phyloP scores from a whole-genome alignment of 2,888 invertebrate species.

The Dorcus hopei region DNA sequence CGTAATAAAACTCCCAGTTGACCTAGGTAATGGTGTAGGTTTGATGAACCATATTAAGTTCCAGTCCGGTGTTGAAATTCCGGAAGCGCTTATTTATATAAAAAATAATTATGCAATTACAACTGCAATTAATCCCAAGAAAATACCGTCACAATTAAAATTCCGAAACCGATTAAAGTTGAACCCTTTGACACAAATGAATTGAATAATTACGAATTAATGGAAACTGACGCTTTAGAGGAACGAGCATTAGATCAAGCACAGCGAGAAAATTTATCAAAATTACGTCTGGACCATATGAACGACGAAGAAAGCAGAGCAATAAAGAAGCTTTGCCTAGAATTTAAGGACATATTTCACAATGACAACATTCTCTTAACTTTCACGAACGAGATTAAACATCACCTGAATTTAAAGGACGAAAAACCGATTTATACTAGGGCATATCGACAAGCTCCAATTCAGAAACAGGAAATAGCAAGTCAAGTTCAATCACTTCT shows the following conservation, averaged over 20 bases:
- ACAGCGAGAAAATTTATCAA: background rate
- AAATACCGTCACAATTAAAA: too few relatives aligned
- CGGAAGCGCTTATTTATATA: too few relatives aligned
- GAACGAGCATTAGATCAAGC: background rate
- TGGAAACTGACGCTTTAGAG: too few relatives aligned
- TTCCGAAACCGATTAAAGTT: too few relatives aligned
- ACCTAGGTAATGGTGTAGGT: too few relatives aligned
- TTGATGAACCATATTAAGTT: too few relatives aligned
- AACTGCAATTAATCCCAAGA: too few relatives aligned
- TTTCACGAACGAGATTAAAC: constrained; percentile 24
- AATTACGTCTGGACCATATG: constrained; percentile 4
- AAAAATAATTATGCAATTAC: too few relatives aligned
- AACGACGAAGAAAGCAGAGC: constrained; percentile 4
- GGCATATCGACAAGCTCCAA: constrained; percentile 27
- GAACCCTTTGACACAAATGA: background rate
- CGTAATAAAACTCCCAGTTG: too few relatives aligned
- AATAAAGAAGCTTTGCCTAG: constrained; percentile 6
- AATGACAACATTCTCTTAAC: constrained; percentile 11
- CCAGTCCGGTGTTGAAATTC: too few relatives aligned
- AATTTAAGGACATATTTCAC: constrained; percentile 21
- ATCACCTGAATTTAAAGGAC: constrained; percentile 19
- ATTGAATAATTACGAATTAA: background rate
- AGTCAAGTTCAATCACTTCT: constrained; percentile 20
- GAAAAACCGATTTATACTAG: constrained; percentile 23
- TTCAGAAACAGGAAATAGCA: constrained; percentile 28